Conservation (phyloP, 2,113 vertebrate genomes). For the Pachyramphus minor region DNA sequence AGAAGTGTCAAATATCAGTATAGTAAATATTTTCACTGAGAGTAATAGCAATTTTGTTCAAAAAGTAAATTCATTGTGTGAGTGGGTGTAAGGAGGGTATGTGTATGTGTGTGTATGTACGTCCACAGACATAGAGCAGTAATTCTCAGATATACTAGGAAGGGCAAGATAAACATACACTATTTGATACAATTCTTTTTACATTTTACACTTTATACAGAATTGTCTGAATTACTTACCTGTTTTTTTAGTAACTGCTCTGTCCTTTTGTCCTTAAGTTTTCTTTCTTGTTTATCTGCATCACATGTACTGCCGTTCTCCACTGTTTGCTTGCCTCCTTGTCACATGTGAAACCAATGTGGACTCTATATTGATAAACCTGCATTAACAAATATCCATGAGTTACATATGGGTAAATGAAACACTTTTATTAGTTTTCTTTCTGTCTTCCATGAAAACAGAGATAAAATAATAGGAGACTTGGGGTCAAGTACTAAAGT, state of each 20-base stretch:
- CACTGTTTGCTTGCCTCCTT: not conserved
- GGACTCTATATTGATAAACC: not conserved
- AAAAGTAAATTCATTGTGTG: not conserved
- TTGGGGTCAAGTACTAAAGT: not conserved
- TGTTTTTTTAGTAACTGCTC: not conserved
- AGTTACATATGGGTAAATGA: not conserved
- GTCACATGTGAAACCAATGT: not conserved
- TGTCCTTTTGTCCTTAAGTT: not conserved
- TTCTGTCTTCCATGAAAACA: not conserved
- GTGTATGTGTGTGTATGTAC: not conserved
- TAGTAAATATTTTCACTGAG: not conserved
- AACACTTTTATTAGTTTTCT: not conserved
- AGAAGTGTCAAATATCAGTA: not conserved
- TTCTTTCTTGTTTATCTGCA: not conserved
- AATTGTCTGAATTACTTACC: conserved; percentile 31
- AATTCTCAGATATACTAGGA: not conserved
- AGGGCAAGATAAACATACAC: not conserved
- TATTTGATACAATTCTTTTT: not conserved
- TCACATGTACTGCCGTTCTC: not conserved
- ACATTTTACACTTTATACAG: not conserved
- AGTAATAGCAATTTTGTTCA: not conserved
- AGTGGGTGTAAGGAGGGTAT: not conserved
- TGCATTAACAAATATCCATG: not conserved
- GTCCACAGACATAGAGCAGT: not conserved
- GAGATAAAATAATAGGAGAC: not conserved